Evolutionary conservation across 1,140 invertebrate genomes (phyloP), one percentile per base, ranked within the genome.

Genomic region (Lucilia sericata): DNA sequence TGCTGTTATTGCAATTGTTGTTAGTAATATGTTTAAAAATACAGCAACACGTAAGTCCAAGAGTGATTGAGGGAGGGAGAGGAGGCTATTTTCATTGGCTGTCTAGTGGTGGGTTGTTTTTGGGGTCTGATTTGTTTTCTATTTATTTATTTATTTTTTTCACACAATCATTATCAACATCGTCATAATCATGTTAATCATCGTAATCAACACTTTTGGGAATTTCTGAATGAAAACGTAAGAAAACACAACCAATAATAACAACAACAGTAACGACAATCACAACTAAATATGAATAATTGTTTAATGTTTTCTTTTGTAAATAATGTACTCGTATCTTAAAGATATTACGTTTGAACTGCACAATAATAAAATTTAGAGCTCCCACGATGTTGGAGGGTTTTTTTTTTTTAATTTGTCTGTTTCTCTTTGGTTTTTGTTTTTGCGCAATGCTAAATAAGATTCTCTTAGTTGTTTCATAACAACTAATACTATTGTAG

Each of bases 1-100:
- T 34, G 30, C 17, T 17, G 75, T 49, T 60, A 34, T 65, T 82
- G 81, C 13, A 42, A 19, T 74, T 74, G 17, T 70, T 82, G 51
- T 89, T 89, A 89, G 88, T 89, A 89, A 89, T 89, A 87, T 87
- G 83, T 89, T 89, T 89, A 89, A 87, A 89, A 89, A 89, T 89
- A 89, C 87, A 87, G 87, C 88, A 89, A 89, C 88, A 89, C 88
- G 88, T 89, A 89, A 89, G 88, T 86, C 9, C 1, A 49, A 12
- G 49, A 49, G 5, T 55, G 86, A 5, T 55, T 80, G 76, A 47
- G 47, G 49, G 9, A 49, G 42, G 10, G 74, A 76, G 74, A 14
- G 12, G 19, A 51, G 42, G 0, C 42, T 42, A 10, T 80, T 42
- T 36, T 10, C n/a, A 9, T 60, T 17, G 14, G 55, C 55, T 60